Base-by-base conservation (phyloP, 2,113 vertebrate species). In the Cinclus mexicanus region DNA sequence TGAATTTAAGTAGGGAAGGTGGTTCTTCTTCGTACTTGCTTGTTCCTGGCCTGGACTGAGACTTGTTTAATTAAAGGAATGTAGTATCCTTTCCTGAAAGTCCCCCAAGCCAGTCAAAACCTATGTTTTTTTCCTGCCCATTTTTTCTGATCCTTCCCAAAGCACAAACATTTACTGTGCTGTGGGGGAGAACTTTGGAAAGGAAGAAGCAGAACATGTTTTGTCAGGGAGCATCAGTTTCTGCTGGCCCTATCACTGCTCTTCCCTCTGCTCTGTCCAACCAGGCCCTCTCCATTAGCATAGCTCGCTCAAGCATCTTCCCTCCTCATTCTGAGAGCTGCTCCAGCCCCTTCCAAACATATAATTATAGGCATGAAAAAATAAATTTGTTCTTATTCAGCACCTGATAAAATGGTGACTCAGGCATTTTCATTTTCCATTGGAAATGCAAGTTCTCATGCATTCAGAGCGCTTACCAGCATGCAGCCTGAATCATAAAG, bases 321-420 rank as follows among this genome's bases (percentile, higher is more conserved):
- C 42, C 49, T 50, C 44, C 83, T 81, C 2, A 0, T 85, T 83
- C 53, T 52, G 55, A 81, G 63, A 90, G 64, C 67, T 92, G 39
- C 76, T 92, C 47, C 22, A 86, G 50, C 68, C 86, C n/a, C 55
- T 92, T 79, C 22, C 28, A 86, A 92, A 84, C 4, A 1, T 60
- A 14, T 44, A 83, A 96, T 95, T 95, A 92, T 18, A 64, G 46
- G 23, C 20, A 57, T 56, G 60, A 83, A 93, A 94, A 93, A 94
- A 93, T 63, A 94, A 91, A 59, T 76, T 53, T n/a, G 68, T 70
- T 96, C 86, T 72, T 76, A 80, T 96, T 96, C 85, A 65, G 74
- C 91, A 86, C 68, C 88, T 95, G 88, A 87, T 95, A 87, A 96
- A 95, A 65, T 67, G 78, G 77, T 97, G 92, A 97, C 35, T 97